These are phyloP conservation scores for Rhingia rostrata DNA, from an alignment of 2,888 invertebrate species.

Conservation along the genomic window DNA sequence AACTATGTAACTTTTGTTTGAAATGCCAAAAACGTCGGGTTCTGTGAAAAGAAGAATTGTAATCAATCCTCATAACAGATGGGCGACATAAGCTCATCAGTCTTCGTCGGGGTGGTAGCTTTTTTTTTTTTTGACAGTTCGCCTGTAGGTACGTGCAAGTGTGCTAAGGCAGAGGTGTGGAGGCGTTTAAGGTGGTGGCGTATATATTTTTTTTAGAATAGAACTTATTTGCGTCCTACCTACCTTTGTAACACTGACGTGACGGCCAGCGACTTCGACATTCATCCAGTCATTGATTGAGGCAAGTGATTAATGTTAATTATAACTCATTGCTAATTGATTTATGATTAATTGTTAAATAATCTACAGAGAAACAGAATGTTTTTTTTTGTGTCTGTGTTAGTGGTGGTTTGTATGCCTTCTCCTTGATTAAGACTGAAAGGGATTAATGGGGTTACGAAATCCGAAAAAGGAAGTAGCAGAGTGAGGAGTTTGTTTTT, in stretches of 20 bases:
- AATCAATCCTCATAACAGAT: slow-evolving; percentile 69
- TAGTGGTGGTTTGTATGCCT: slow-evolving; percentile 4
- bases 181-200: slow-evolving; percentile 9
- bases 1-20: slow-evolving; percentile 61
- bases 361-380: slow-evolving; percentile 2
- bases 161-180: slow-evolving; percentile 35
- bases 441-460: slow-evolving; percentile 26
- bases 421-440: slow-evolving; percentile 38
- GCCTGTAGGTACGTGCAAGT: slow-evolving; percentile 18
- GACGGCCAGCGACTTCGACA: slow-evolving; percentile 19
- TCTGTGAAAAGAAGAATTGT: slow-evolving; percentile 56
- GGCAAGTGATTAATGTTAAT: slow-evolving; percentile 50
- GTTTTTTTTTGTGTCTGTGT: not conserved
- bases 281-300: slow-evolving; percentile 38
- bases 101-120: slow-evolving; percentile 54
- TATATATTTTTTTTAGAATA: slow-evolving; percentile 17
- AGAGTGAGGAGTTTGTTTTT: not conserved
- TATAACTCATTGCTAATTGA: slow-evolving; percentile 54
- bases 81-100: slow-evolving; percentile 61
- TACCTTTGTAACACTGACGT: not conserved
- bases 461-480: slow-evolving; percentile 10
- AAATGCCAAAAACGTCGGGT: slow-evolving; percentile 63
- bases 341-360: slow-evolving; percentile 51
- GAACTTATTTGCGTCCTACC: slow-evolving; percentile 1
- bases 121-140: slow-evolving; percentile 48